A percentile compares a stretch with the other conserved stretches of the same genome.
These are phyloP conservation scores for Goniozus legneri DNA, from an alignment of 1,140 invertebrate genomes.

Conservation along the genomic window DNA sequence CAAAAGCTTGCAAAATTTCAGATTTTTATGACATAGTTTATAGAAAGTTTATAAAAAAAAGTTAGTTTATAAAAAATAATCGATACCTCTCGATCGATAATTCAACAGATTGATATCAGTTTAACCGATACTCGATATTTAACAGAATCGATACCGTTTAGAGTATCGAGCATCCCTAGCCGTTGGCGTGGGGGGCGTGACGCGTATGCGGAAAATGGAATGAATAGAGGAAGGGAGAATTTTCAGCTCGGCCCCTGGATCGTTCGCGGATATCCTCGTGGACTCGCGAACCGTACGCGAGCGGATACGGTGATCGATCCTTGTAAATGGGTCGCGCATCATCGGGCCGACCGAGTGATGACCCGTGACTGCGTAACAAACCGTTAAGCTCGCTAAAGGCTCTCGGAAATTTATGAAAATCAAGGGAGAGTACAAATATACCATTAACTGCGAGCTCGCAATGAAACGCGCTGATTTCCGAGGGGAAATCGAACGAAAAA, in stretches of 20 bases:
- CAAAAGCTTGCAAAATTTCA: no score
- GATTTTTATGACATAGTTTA: no score
- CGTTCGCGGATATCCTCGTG: no score
- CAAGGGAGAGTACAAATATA: neutral
- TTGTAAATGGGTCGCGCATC: slow-evolving; percentile 18
- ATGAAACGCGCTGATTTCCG: neutral
- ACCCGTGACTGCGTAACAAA: slow-evolving; percentile 18
- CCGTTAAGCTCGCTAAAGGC: slow-evolving; percentile 19
- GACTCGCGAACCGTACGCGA: no score
- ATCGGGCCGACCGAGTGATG: slow-evolving; percentile 11
- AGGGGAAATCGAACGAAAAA: neutral
- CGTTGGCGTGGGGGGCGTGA: no score
- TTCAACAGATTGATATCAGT: no score
- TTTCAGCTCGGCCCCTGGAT: neutral
- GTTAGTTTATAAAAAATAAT: no score
- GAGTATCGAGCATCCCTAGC: no score
- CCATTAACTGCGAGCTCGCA: neutral
- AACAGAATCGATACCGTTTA: no score
- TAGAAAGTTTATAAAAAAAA: no score
- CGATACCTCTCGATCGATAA: no score
- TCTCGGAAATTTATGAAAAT: neutral
- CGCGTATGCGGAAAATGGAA: neutral
- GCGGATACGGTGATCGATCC: slow-evolving; percentile 11
- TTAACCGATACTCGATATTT: no score
- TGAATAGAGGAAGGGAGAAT: neutral